These are phyloP conservation scores for Ispidina lecontei DNA, from an alignment of 2,797 vertebrate species.

Conservation along the genomic window DNA sequence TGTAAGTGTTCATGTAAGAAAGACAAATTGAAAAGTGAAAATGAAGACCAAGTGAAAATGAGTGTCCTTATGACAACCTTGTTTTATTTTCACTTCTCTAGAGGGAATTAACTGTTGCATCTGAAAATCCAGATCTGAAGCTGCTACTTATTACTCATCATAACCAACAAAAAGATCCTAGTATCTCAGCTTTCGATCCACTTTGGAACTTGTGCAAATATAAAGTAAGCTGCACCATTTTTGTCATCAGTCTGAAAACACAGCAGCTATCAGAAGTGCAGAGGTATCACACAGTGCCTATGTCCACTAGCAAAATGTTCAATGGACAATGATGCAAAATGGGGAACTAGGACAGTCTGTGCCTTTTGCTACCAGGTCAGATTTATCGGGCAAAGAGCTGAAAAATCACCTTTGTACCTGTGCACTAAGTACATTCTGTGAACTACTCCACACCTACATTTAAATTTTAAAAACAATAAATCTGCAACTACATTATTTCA, in stretches of 20 bases:
- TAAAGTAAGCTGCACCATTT: neutral
- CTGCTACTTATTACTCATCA: fast-evolving
- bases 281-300: neutral
- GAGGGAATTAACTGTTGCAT: neutral
- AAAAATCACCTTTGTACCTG: neutral
- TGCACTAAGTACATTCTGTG: neutral
- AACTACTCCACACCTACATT: neutral
- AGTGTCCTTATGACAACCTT: neutral
- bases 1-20: neutral
- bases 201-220: neutral
- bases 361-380: neutral
- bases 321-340: neutral
- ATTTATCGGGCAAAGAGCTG: neutral
- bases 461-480: neutral
- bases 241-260: neutral
- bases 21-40: neutral
- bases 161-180: neutral
- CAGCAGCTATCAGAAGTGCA: neutral
- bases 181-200: neutral
- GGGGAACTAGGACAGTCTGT: neutral
- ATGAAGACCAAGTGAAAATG: neutral
- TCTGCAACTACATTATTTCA: fast-evolving
- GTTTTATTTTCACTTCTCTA: neutral
- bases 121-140: neutral
- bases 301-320: neutral